Conservation (phyloP, 1,140 invertebrate species). For the Bombus cullumanus region DNA sequence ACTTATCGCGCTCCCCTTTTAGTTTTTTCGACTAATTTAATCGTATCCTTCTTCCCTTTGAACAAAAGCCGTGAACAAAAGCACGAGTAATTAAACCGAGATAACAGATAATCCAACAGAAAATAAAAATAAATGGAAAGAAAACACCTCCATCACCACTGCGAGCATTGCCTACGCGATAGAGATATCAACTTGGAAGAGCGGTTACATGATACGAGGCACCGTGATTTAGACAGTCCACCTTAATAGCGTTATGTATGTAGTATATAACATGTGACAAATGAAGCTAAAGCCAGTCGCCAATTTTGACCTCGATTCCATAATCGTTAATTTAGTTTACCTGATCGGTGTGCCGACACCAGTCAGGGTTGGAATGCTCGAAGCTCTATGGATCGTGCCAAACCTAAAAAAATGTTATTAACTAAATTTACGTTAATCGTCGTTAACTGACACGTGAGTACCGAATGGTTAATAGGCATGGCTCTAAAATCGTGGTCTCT, state of each 20-base stretch:
- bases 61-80: neutral
- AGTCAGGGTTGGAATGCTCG: slow-evolving; percentile 93
- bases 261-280: neutral
- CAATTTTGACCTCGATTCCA: slow-evolving; percentile 32
- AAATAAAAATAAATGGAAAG: neutral
- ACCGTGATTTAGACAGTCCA: neutral
- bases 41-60: neutral
- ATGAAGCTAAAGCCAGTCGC: slow-evolving; percentile 3
- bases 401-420: slow-evolving; percentile 80
- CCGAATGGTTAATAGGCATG: slow-evolving; percentile 44
- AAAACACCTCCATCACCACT: slow-evolving; percentile 24
- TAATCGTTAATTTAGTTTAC: slow-evolving; percentile 84
- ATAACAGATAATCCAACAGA: neutral
- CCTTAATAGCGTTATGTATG: neutral
- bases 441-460: slow-evolving; percentile 47
- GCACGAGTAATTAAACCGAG: neutral
- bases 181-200: slow-evolving; percentile 12
- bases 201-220: neutral
- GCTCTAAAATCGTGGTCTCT: neutral
- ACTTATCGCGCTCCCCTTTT: neutral
- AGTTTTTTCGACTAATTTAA: neutral
- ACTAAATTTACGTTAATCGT: slow-evolving; percentile 65
- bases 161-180: neutral
- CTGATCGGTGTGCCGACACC: slow-evolving; percentile 89
- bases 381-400: slow-evolving; percentile 91